Evolutionary conservation across 2,797 vertebrate genomes (phyloP).

Genomic region (Acanthopagrus latus): DNA sequence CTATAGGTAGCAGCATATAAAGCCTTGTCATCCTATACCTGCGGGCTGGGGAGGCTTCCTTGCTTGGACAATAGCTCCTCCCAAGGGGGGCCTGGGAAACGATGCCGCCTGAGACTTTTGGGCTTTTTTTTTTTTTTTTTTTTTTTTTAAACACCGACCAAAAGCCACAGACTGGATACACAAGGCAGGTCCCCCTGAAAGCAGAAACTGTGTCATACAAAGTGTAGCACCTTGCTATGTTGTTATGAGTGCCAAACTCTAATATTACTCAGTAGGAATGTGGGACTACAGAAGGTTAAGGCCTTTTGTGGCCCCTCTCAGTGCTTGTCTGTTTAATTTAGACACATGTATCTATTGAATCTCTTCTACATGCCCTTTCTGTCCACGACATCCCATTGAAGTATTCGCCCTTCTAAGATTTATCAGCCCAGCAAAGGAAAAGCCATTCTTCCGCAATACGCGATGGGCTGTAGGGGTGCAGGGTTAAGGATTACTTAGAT

Average conservation of each 20-base stretch:
- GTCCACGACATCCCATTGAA: constrained; percentile 3
- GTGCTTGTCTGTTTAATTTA: constrained; percentile 22
- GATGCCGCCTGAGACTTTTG: constrained; percentile 80
- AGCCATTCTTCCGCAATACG: constrained; percentile 1
- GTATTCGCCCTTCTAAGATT: constrained; percentile 10
- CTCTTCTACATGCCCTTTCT: constrained; percentile 19
- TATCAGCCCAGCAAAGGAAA: constrained; percentile 19
- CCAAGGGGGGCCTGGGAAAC: constrained; percentile 86
- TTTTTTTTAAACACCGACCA: constrained; percentile 75
- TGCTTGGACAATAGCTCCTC: constrained; percentile 83
- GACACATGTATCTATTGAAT: constrained; percentile 34
- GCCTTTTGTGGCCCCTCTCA: constrained; percentile 52
- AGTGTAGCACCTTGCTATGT: constrained; percentile 73
- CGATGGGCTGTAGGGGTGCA: not conserved
- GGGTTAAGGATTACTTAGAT: constrained; percentile 29
- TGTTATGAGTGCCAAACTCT: constrained; percentile 75
- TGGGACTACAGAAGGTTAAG: constrained; percentile 53
- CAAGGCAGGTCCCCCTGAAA: constrained; percentile 76
- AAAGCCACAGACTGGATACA: constrained; percentile 79
- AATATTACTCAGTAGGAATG: constrained; percentile 81
- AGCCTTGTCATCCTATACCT: constrained; percentile 87
- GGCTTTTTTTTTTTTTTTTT: constrained; percentile 71
- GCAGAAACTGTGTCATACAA: constrained; percentile 78
- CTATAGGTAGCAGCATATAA: constrained; percentile 83
- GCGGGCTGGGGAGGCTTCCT: constrained; percentile 83